Conservation (phyloP, 2,888 invertebrate genomes). For the Adineta ricciae region DNA sequence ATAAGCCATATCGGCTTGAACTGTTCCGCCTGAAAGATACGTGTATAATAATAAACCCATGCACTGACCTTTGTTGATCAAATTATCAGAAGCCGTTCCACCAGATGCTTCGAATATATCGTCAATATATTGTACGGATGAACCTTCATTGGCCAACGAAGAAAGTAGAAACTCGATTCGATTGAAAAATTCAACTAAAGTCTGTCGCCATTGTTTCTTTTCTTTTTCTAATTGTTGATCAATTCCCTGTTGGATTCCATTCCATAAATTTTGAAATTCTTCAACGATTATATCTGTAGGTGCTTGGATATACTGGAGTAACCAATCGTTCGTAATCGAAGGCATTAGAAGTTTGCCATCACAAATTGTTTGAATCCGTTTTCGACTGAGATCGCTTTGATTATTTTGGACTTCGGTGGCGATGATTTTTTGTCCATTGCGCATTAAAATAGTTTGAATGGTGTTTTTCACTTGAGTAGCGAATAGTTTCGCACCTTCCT, state of each 20-base stretch:
- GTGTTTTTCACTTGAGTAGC: neutral
- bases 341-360: neutral
- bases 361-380: neutral
- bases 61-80: neutral
- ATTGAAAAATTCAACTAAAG: neutral
- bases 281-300: neutral
- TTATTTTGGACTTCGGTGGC: too few species aligned
- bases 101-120: neutral
- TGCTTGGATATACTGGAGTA: neutral
- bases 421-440: neutral
- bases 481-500: neutral
- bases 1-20: neutral
- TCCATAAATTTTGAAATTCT: neutral
- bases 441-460: neutral
- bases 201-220: neutral
- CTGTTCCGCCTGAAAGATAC: neutral
- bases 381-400: neutral
- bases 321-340: too few species aligned
- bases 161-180: neutral
- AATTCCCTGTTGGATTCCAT: neutral
- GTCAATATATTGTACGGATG: neutral
- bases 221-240: neutral
- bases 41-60: neutral
- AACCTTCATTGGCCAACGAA: neutral
- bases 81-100: neutral